These are phyloP conservation scores for Chrysaora quinquecirrha DNA, from an alignment of 30 jellyfish, hydroid and myxozoan species.

Conservation along the genomic window DNA sequence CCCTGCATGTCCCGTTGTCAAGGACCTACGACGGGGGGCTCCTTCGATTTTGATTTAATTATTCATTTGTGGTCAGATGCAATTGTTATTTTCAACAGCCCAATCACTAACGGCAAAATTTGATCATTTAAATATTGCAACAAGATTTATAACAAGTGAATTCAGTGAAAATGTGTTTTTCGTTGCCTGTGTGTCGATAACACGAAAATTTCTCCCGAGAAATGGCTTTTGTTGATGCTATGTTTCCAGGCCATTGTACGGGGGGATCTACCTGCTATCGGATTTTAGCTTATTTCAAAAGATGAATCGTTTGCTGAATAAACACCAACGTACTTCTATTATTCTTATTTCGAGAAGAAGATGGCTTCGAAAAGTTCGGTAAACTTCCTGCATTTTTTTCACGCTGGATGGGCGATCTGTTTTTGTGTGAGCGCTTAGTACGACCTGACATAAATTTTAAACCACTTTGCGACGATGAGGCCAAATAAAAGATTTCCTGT, in stretches of 20 bases:
- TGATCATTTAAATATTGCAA: not conserved
- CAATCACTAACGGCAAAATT: not conserved
- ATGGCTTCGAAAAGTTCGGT: no score
- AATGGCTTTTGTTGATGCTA: constrained; percentile 33
- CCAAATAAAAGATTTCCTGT: not conserved
- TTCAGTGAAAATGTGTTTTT: no score
- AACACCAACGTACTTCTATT: not conserved
- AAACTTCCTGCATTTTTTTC: no score
- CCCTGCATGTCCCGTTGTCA: no score
- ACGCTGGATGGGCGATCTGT: no score
- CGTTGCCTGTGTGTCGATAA: no score
- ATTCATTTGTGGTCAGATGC: constrained; percentile 41
- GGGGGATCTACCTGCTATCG: constrained; percentile 58
- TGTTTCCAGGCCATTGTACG: constrained; percentile 37
- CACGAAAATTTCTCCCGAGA: not conserved
- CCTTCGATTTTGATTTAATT: no score
- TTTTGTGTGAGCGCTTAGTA: no score
- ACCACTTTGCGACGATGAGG: no score
- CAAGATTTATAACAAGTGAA: not conserved
- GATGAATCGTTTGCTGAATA: constrained; percentile 6
- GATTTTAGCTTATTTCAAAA: not conserved
- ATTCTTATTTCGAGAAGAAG: not conserved
- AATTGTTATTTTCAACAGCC: constrained; percentile 24
- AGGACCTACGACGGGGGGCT: no score
- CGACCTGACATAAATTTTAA: no score